Evolutionary conservation across 2,113 vertebrate genomes (phyloP), one percentile per base, ranked within the genome.

Genomic region (Campylorhamphus procurvoides): DNA sequence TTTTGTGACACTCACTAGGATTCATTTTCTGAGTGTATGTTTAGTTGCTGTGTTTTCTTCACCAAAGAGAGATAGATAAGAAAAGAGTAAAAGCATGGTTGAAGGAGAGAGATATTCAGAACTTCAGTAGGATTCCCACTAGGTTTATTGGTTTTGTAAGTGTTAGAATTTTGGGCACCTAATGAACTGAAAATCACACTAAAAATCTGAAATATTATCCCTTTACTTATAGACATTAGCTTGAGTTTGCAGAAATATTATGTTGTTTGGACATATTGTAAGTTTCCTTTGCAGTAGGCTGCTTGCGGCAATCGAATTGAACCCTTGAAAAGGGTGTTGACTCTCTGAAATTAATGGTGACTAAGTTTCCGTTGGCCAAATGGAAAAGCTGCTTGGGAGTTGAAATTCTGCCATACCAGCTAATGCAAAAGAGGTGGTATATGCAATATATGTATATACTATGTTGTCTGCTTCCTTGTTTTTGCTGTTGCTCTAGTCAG

Each of bases 391-490:
- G 3, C 75, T 58, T 39, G 19, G 47, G 33, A 92, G 6, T 27
- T 94, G 92, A 84, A 93, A n/a, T 18, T 67, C 24, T 92, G 92
- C 72, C 75, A 37, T 92, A 96, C 91, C 88, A 94, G 33, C 28
- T 79, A 82, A 92, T 75, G 73, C 42, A 63, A 73, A 95, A 66
- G 55, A 67, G 12, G 33, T 35, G 59, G 19, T 44, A 53, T 55
- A 37, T 55, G 17, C 63, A 77, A 63, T 60, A 53, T 33, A 81
- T 9, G 12, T 42, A 25, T 35, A 53, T n/a, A 6, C 7, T 39
- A 2, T 40, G 52, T 56, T 90, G 79, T 31, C 82, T 68, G 35
- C 18, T 49, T 80, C 46, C 25, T 52, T 89, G 56, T 67, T 94
- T 94, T 74, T 64, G 33, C 42, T 92, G 87, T 94, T 92, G 10